Percentiles rank a stretch among this genome's conserved stretches.
phyloP scores from a whole-genome alignment of 2,797 vertebrate species.

The Masticophis lateralis region DNA sequence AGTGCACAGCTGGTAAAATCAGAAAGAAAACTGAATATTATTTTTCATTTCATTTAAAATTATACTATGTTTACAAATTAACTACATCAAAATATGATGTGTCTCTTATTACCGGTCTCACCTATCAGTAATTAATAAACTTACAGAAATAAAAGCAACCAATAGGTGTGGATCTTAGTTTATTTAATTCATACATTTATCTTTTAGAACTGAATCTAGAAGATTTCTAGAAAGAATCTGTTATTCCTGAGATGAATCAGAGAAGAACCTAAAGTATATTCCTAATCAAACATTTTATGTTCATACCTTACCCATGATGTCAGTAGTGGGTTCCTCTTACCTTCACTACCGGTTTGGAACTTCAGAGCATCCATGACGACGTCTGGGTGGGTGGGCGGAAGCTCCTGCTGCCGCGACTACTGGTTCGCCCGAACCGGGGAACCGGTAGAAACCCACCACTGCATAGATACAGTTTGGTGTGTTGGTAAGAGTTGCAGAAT shows the following conservation, averaged over 20 bases:
- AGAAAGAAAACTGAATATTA: constrained; percentile 4
- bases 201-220: constrained; percentile 7
- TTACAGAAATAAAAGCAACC: constrained; percentile 21
- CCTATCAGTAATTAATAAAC: neutral
- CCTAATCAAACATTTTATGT: neutral
- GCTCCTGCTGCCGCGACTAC: too few species aligned
- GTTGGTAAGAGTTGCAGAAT: too few species aligned
- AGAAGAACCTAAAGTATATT: constrained; percentile 6
- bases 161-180: neutral
- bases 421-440: too few species aligned
- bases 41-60: constrained; percentile 43
- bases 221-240: neutral
- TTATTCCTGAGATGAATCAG: neutral
- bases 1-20: neutral
- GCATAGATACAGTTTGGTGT: neutral
- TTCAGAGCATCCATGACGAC: too few species aligned
- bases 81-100: constrained; percentile 12
- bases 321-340: too few species aligned
- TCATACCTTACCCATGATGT: neutral
- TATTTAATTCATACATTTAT: constrained; percentile 5
- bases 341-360: too few species aligned
- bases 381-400: too few species aligned
- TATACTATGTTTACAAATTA: constrained; percentile 7
- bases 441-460: too few species aligned
- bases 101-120: constrained; percentile 13